Conservation (phyloP, 2,888 invertebrate genomes). For the Choreutis nemorana region DNA sequence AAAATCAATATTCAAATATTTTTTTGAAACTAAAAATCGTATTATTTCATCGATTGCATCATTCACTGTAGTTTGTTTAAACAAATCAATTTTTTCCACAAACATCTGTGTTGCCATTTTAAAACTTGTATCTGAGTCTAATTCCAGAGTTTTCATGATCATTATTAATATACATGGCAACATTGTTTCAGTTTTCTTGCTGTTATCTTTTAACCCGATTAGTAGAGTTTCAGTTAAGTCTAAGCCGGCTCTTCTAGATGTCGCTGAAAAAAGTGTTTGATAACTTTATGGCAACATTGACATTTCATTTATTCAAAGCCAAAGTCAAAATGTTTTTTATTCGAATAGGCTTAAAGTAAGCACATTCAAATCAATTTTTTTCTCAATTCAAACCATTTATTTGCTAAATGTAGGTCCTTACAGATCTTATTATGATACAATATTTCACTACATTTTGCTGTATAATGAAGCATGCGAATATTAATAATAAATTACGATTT, state of each 20-base stretch:
- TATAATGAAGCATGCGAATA: no score
- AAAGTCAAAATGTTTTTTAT: no score
- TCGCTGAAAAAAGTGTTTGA: slow-evolving; percentile 27
- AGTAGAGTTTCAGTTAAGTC: slow-evolving; percentile 25
- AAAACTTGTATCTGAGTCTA: slow-evolving; percentile 14
- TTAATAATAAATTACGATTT: no score
- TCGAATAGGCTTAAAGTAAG: no score
- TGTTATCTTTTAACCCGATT: slow-evolving; percentile 23
- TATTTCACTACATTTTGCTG: no score
- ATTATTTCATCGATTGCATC: slow-evolving; percentile 11
- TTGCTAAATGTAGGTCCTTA: no score
- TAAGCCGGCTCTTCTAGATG: slow-evolving; percentile 19
- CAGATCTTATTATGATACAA: no score
- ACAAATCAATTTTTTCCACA: slow-evolving; percentile 27
- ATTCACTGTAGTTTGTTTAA: slow-evolving; percentile 12
- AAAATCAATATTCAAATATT: no score
- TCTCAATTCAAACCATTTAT: no score
- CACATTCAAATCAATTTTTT: no score
- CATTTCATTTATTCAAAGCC: no score
- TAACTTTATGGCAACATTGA: no score
- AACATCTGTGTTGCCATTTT: slow-evolving; percentile 19
- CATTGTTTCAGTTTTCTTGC: slow-evolving; percentile 18
- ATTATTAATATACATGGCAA: slow-evolving; percentile 20
- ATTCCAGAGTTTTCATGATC: slow-evolving; percentile 17
- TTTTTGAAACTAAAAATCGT: slow-evolving; percentile 6